These are phyloP conservation scores for Leptinotarsa peninsularis DNA, from an alignment of 2,888 invertebrate genomes.

Conservation along the genomic window DNA sequence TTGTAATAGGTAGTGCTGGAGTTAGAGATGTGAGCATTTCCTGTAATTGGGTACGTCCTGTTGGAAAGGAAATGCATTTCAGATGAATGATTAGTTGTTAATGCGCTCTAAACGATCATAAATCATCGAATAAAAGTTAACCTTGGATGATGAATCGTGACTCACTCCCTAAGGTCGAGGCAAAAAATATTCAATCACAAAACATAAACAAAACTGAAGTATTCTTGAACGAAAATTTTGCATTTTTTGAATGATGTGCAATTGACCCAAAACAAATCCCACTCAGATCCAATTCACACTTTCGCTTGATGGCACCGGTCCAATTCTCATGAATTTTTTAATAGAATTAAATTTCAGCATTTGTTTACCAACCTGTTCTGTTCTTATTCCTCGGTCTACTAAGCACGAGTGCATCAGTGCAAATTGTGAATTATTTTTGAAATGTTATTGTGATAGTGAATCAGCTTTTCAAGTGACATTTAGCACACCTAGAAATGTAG, in stretches of 20 bases:
- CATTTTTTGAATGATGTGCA: neutral
- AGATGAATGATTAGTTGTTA: too few relatives aligned
- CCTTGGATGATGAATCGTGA: too few relatives aligned
- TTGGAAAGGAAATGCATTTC: too few relatives aligned
- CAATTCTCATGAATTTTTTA: slow-evolving; percentile 7
- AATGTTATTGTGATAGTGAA: neutral
- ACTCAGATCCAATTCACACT: neutral
- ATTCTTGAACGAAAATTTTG: neutral
- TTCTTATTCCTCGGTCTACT: slow-evolving; percentile 3
- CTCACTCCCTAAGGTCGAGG: neutral
- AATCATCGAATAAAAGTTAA: too few relatives aligned
- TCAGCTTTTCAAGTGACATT: neutral
- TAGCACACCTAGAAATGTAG: neutral
- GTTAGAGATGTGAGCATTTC: too few relatives aligned
- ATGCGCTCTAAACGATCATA: too few relatives aligned
- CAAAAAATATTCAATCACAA: neutral
- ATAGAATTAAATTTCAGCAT: slow-evolving; percentile 3
- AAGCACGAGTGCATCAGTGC: neutral
- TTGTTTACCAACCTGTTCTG: slow-evolving; percentile 19
- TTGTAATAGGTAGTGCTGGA: too few relatives aligned
- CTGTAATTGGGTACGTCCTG: too few relatives aligned
- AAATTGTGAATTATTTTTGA: neutral
- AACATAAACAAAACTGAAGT: neutral
- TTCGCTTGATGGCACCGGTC: slow-evolving; percentile 9
- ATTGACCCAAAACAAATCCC: slow-evolving; percentile 15